These are phyloP conservation scores for Drosophila austrosaltans DNA, from an alignment of 2,888 invertebrate genomes.

Conservation along the genomic window DNA sequence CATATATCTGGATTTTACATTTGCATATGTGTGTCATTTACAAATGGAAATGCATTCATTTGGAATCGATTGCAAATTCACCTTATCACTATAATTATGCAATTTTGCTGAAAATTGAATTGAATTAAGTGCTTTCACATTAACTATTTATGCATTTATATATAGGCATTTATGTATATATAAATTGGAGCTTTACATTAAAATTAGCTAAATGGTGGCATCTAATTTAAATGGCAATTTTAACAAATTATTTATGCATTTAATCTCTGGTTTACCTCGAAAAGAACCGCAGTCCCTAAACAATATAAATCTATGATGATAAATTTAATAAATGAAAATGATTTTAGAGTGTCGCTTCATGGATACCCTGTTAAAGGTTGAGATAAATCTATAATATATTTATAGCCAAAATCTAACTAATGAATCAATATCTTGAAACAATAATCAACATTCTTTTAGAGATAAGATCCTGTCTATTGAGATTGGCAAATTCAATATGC, in stretches of 20 bases:
- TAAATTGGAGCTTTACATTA: not conserved
- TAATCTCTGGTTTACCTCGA: not conserved
- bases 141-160: constrained; percentile 13
- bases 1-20: constrained; percentile 16
- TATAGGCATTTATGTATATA: constrained; percentile 16
- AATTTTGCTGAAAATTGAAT: constrained; percentile 62
- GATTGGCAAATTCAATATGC: not conserved
- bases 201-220: constrained; percentile 29
- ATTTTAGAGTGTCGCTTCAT: not conserved
- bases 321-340: not conserved
- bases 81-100: constrained; percentile 71
- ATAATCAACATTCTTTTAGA: not conserved
- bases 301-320: not conserved
- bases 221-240: constrained; percentile 37
- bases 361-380: not conserved
- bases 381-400: too few relatives aligned
- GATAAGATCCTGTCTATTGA: not conserved
- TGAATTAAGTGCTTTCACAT: constrained; percentile 51
- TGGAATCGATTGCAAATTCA: constrained; percentile 46
- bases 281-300: constrained; percentile 2
- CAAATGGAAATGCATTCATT: constrained; percentile 8
- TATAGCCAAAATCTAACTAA: not conserved
- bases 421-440: too few relatives aligned
- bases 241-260: constrained; percentile 24
- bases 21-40: not conserved